A percentile compares a stretch with the other conserved stretches of the same genome.
Evolutionary conservation across 2,113 vertebrate genomes (phyloP).

Genomic region (Spilogale gracilis): DNA sequence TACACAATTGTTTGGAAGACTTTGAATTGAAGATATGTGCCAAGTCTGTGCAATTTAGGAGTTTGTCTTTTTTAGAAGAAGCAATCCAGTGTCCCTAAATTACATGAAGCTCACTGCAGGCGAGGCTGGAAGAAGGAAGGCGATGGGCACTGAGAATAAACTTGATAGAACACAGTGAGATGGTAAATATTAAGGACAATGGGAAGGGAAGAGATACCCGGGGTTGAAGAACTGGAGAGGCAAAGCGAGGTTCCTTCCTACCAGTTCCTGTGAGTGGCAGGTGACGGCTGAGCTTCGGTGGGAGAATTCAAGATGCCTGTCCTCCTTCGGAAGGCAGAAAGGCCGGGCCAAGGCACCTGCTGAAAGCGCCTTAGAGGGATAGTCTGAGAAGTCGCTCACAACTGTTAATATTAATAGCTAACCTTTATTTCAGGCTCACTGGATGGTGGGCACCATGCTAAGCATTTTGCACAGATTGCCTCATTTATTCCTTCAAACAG

Average conservation of each 20-base stretch:
- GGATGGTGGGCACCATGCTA: background rate
- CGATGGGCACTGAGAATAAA: background rate
- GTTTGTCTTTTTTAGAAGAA: background rate
- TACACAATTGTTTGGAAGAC: background rate
- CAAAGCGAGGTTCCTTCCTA: background rate
- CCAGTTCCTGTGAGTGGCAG: background rate
- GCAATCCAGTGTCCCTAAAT: background rate
- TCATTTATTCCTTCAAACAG: accelerated
- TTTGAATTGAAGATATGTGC: background rate
- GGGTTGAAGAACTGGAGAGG: background rate
- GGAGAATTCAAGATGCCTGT: background rate
- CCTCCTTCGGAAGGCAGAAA: background rate
- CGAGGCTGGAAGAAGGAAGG: background rate
- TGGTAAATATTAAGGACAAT: background rate
- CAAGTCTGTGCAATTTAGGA: background rate
- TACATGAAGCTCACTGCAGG: background rate
- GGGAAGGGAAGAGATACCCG: background rate
- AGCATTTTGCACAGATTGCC: background rate
- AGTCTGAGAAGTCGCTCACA: background rate
- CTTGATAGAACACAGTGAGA: background rate
- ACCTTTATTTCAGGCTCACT: accelerated
- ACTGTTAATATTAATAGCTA: background rate
- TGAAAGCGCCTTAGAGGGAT: background rate
- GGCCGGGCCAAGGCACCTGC: no score
- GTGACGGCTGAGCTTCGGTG: background rate